phyloP scores from a whole-genome alignment of 2,113 vertebrate species.

The Fregetta grallaria region DNA sequence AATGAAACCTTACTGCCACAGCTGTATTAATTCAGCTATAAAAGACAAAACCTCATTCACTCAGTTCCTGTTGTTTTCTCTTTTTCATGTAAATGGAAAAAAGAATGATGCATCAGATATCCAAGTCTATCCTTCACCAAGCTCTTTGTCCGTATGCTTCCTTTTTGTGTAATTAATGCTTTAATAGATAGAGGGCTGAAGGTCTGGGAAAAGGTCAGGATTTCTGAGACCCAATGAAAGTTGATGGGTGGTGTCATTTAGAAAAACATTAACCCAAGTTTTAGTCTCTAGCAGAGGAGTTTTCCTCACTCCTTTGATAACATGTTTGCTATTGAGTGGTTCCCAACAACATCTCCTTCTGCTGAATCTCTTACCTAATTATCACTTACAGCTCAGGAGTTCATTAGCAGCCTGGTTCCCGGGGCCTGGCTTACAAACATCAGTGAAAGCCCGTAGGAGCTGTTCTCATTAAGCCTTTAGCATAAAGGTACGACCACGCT shows the following conservation, averaged over 20 bases:
- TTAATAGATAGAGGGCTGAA: not conserved
- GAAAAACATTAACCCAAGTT: accelerated
- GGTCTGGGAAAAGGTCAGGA: not conserved
- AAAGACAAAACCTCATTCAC: not conserved
- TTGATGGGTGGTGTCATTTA: not conserved
- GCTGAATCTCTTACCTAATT: not conserved
- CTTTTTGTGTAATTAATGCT: not conserved
- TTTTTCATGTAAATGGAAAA: not conserved
- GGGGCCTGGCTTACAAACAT: not conserved
- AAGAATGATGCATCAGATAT: not conserved
- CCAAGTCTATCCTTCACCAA: not conserved
- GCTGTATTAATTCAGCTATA: not conserved
- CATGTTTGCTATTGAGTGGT: accelerated
- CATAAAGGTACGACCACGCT: accelerated
- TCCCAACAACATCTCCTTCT: not conserved
- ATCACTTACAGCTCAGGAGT: not conserved
- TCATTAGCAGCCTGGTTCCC: not conserved
- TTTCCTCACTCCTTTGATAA: not conserved
- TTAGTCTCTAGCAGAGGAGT: not conserved
- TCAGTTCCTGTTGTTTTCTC: not conserved
- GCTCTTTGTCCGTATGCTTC: not conserved
- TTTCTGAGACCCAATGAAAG: not conserved
- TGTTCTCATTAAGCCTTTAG: not conserved
- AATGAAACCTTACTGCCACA: not conserved
- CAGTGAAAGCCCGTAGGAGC: not conserved